These are phyloP conservation scores for Cynopterus brachyotis DNA, from an alignment of 2,113 vertebrate species.

Conservation along the genomic window DNA sequence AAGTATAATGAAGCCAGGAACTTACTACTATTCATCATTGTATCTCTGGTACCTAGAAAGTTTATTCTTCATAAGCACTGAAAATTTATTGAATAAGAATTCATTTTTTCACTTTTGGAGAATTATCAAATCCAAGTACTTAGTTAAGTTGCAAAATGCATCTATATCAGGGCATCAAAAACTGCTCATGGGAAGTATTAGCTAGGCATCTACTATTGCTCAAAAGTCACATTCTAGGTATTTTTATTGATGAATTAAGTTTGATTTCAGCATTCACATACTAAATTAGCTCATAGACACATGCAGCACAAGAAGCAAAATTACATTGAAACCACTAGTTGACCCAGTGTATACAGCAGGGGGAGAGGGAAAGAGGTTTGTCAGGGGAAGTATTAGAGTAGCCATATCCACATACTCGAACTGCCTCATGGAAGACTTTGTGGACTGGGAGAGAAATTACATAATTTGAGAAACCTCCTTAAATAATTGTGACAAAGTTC, in stretches of 20 bases:
- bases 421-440: background rate
- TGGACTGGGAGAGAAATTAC: background rate
- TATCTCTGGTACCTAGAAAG: background rate
- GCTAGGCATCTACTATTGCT: background rate
- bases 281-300: background rate
- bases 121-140: background rate
- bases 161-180: background rate
- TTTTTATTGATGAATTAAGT: background rate
- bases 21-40: background rate
- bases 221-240: background rate
- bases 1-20: background rate
- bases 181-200: background rate
- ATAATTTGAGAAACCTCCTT: background rate
- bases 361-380: rapidly evolving
- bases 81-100: background rate
- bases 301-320: background rate
- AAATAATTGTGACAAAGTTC: background rate
- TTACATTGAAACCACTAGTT: background rate
- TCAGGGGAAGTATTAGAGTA: no score
- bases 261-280: background rate
- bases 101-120: background rate
- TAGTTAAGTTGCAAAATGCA: background rate
- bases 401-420: rapidly evolving
- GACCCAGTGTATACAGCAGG: rapidly evolving
- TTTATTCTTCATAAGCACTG: background rate